phyloP scores from a whole-genome alignment of 23 tunicate species.

The Trididemnum nubilum region DNA sequence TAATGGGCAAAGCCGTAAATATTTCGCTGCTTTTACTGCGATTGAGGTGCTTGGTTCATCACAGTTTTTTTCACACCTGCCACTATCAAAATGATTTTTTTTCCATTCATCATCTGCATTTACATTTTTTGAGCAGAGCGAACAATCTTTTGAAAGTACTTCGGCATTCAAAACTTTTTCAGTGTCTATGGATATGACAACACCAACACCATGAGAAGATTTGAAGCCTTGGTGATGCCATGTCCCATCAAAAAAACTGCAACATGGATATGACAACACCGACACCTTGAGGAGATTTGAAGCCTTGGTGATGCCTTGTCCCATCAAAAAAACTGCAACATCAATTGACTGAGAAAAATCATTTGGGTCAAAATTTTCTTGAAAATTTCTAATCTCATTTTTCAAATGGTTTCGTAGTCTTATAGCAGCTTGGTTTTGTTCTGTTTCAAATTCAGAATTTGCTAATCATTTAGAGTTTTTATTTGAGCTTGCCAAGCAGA shows the following conservation, averaged over 20 bases:
- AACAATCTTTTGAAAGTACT: slow-evolving; percentile 5
- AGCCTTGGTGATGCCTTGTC: slow-evolving; percentile 35
- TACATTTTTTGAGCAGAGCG: not conserved
- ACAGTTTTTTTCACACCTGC: not conserved
- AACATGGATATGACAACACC: too few species aligned
- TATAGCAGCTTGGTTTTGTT: not conserved
- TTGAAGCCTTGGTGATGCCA: slow-evolving; percentile 23
- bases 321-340: slow-evolving; percentile 25
- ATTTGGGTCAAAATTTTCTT: not conserved
- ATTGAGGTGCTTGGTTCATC: slow-evolving; percentile 34
- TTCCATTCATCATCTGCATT: not conserved
- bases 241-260: too few species aligned
- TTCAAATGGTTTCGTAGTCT: not conserved
- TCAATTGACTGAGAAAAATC: not conserved
- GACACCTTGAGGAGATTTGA: too few species aligned
- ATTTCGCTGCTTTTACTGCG: slow-evolving; percentile 6
- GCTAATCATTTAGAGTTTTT: not conserved
- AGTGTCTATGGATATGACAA: slow-evolving; percentile 32
- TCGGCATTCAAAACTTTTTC: slow-evolving; percentile 26
- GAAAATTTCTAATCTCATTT: not conserved
- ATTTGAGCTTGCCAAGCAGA: not conserved
- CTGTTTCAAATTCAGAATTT: not conserved
- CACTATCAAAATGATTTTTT: not conserved
- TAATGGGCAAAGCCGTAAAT: not conserved
- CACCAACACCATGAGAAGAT: slow-evolving; percentile 28